Evolutionary conservation across 2,888 invertebrate genomes (phyloP), one percentile per base, ranked within the genome.

Genomic region (Hedya salicella): DNA sequence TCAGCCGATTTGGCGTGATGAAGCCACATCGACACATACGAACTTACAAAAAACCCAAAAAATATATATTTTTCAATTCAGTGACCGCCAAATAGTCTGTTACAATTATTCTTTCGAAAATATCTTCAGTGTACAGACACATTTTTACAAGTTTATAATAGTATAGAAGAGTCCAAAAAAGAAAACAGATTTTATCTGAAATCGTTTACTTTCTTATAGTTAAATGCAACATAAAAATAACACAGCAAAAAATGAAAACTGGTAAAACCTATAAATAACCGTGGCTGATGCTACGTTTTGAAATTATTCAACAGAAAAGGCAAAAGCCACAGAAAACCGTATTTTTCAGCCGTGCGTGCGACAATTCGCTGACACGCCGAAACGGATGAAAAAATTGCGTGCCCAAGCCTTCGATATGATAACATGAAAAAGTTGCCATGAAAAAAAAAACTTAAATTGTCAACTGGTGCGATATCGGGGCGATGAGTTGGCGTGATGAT

Each of bases 371-470:
- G 65, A 65, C 65, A 53, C 36, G 21, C 11, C 11, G 59, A 60
- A 60, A 65, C 59, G 52, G 65, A 65, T 65, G 65, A 52, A 65
- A 66, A 66, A 66, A 66, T 66, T 32, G 60, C 60, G 66, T 66
- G 66, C 54, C 57, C 50, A 36, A 50, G 57, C 57, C 52, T 65
- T 60, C 66, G 54, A 61, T 54, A 54, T 61, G 66, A 66, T 61
- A 66, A 66, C 66, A 48, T 54, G 61, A 49, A 66, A 62, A 66
- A 54, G 66, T 66, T 61, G 61, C 59, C 52, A 46, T 65, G 25
- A 61, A 66, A 63, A 61, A 66, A 63, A 25, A 61, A 66, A 61
- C 54, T 66, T 61, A 61, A 61, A 61, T 42, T 66, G 66, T 66
- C 66, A 60, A 66, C 66, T 36, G 42, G 42, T 40, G 66, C 54